A percentile compares a stretch with the other conserved stretches of the same genome.
phyloP scores from a whole-genome alignment of 1,140 invertebrate genomes.

The Helicorthomorpha holstii region DNA sequence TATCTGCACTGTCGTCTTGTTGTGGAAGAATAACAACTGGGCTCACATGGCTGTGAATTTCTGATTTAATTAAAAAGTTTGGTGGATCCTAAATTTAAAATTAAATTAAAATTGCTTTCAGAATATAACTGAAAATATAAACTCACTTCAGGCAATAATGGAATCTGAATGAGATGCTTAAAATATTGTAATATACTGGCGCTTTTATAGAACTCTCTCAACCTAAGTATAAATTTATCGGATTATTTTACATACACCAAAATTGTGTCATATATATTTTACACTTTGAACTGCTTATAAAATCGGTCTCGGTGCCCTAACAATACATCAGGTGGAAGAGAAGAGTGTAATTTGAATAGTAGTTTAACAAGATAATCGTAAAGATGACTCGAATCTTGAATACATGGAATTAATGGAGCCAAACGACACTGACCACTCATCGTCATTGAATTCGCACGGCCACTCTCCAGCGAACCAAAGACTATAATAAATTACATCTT shows the following conservation, averaged over 20 bases:
- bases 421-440: conserved; percentile 87
- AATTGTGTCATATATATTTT: conserved; percentile 10
- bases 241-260: background rate
- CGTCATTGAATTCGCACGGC: conserved; percentile 91
- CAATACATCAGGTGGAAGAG: conserved; percentile 75
- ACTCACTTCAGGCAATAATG: conserved; percentile 67
- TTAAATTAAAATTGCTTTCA: background rate
- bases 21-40: conserved; percentile 76
- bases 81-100: conserved; percentile 55
- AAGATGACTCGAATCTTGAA: conserved; percentile 87
- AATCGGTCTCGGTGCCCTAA: conserved; percentile 82
- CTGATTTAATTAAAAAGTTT: conserved; percentile 84
- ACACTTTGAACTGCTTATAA: conserved; percentile 66
- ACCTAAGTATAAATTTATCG: conserved; percentile 20
- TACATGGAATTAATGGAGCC: conserved; percentile 90
- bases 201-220: conserved; percentile 85
- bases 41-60: conserved; percentile 80
- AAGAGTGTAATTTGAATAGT: conserved; percentile 82
- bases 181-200: conserved; percentile 93
- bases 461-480: conserved; percentile 83
- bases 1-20: conserved; percentile 34
- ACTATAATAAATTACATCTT: conserved; percentile 37
- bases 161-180: conserved; percentile 85
- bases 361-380: conserved; percentile 95
- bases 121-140: background rate